Percentiles rank a stretch among this genome's conserved stretches.
Conservation (phyloP, 2,797 vertebrate genomes). For the Sardinella longiceps region DNA sequence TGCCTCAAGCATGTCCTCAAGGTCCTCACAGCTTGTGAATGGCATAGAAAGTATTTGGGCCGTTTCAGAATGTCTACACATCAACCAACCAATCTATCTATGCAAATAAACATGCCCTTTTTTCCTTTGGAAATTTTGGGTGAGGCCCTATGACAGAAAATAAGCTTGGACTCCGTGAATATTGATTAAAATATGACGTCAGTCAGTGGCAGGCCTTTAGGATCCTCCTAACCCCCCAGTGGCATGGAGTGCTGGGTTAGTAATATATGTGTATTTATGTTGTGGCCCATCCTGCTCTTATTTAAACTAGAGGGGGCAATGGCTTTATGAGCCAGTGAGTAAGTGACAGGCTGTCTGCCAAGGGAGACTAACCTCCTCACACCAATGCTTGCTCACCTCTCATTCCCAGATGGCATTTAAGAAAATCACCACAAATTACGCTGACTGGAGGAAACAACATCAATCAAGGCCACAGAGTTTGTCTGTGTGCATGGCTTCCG, state of each 20-base stretch:
- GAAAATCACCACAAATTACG: conserved; percentile 26
- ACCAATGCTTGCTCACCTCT: conserved; percentile 29
- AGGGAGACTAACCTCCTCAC: conserved; percentile 20
- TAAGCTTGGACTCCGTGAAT: no score
- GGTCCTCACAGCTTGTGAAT: neutral
- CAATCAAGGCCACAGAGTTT: conserved; percentile 40
- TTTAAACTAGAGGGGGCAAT: neutral
- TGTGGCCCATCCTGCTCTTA: neutral
- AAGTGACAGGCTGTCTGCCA: conserved; percentile 19
- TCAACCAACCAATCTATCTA: neutral
- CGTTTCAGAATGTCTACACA: neutral
- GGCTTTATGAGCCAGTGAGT: neutral
- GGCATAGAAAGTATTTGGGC: neutral
- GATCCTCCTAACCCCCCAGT: no score
- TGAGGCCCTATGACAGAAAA: no score
- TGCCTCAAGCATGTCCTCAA: neutral
- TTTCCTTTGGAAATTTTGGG: no score
- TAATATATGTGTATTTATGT: neutral
- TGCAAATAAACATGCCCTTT: neutral
- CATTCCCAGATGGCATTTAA: conserved; percentile 30
- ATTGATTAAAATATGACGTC: no score
- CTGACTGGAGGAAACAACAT: conserved; percentile 37
- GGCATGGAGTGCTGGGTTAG: no score
- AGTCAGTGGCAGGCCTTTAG: no score
- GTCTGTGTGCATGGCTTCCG: conserved; percentile 28